phyloP scores from a whole-genome alignment of 2,113 vertebrate species.

The Oenanthe oenanthe region DNA sequence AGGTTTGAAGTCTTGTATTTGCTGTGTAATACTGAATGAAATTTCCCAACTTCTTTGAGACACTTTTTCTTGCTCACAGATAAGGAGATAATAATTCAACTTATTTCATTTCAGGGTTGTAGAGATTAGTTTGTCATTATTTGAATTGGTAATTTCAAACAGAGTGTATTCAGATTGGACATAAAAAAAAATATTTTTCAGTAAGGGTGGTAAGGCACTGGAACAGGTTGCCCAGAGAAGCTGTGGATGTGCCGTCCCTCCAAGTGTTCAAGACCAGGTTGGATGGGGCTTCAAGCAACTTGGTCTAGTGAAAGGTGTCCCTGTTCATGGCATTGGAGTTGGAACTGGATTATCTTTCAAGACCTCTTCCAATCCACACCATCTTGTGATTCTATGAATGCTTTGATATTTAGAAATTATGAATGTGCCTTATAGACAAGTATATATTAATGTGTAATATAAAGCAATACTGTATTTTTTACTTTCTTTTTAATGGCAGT shows the following conservation, averaged over 20 bases:
- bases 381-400: neutral
- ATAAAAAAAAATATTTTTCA: neutral
- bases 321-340: neutral
- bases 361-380: neutral
- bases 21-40: neutral
- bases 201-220: neutral
- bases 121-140: neutral
- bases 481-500: neutral
- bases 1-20: neutral
- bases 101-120: neutral
- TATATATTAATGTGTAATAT: neutral
- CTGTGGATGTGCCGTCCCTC: rapidly evolving
- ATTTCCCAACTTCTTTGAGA: neutral
- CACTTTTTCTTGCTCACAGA: neutral
- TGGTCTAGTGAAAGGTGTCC: neutral
- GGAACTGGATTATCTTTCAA: neutral
- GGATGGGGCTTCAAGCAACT: neutral
- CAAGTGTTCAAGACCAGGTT: neutral
- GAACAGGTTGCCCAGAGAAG: neutral
- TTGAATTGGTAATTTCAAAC: neutral
- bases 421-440: neutral
- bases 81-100: neutral
- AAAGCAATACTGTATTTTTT: neutral
- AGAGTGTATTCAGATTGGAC: neutral
- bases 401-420: neutral